Evolutionary conservation across 1,140 invertebrate species (phyloP), one percentile per base, ranked within the genome.

Genomic region (Archivesica marissinica): DNA sequence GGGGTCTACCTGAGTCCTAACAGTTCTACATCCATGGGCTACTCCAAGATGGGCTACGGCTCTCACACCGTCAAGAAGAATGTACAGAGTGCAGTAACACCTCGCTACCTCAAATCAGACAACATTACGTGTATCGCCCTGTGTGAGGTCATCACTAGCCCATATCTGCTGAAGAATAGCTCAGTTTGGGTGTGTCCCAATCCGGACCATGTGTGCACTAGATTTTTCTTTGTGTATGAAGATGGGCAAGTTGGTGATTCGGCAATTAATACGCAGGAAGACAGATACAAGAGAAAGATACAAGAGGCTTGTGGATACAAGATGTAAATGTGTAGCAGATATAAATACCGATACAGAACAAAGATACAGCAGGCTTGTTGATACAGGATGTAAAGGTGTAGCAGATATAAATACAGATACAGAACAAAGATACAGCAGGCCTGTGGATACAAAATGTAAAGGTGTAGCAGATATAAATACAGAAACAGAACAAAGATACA

Each of bases 1-100:
- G 93, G 93, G n/a, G 92, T 93, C 25, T 93, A 93, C 78, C 85
- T 93, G 15, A 93, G 92, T 72, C 93, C 93, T 3, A 30, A 70
- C 44, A 76, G 88, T 11, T 77, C 72, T 17, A 77, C 89, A 6
- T 92, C 92, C 1, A 91, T 91, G 77, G 82, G 87, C 11, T 93
- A 93, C 56, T 91, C 91, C 6, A 74, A 87, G 23, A 92, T 92
- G 90, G 89, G 89, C 23, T 85, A 85, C 50, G 85, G 87, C 30
- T 59, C 47, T 11, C 70, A 88, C 41, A 86, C 86, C 25, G 77
- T 72, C 0, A 70, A 85, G n/a, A 76, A 86, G 33, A 77, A 74
- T 4, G 9, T 17, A 28, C 7, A 47, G 23, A 17, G 39, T n/a
- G 38, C 20, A 4, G 30, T 1, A 0, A 56, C 39, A 41, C 15